These are phyloP conservation scores for Chloroclysta siterata DNA, from an alignment of 2,888 invertebrate species.

Conservation along the genomic window DNA sequence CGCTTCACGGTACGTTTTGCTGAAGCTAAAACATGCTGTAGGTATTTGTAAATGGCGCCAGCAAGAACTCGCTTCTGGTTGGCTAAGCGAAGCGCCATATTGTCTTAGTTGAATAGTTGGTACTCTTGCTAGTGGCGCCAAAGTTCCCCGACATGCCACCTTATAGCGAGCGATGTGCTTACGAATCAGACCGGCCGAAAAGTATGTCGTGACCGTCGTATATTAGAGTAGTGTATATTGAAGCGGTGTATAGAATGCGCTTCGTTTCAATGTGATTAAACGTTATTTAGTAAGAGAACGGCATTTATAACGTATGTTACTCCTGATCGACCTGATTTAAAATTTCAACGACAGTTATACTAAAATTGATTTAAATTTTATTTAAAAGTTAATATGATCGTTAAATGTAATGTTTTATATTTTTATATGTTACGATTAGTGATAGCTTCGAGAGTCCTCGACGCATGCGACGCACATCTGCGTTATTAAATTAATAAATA, in stretches of 20 bases:
- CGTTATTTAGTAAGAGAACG: conserved; percentile 25
- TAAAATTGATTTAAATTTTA: conserved; percentile 29
- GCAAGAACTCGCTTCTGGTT: neutral
- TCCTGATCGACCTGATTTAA: conserved; percentile 22
- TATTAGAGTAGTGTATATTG: conserved; percentile 11
- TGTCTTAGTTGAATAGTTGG: neutral
- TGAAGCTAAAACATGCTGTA: neutral
- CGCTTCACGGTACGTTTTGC: neutral
- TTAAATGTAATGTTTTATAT: conserved; percentile 34
- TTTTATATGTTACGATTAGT: conserved; percentile 30
- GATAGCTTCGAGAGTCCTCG: neutral
- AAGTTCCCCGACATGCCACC: too few species aligned
- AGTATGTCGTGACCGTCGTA: conserved; percentile 6
- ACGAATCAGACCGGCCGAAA: neutral
- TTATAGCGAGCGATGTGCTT: neutral
- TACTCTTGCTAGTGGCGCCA: neutral
- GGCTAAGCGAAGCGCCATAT: neutral
- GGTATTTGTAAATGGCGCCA: neutral
- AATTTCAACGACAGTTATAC: conserved; percentile 29
- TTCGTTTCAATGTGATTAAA: conserved; percentile 31
- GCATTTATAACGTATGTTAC: conserved; percentile 29
- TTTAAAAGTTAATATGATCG: conserved; percentile 32
- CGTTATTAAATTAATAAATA: neutral
- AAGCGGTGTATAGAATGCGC: conserved; percentile 27
- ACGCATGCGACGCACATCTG: neutral